Evolutionary conservation across 2,888 invertebrate genomes (phyloP), one percentile per base, ranked within the genome.

Genomic region (Caradrina clavipalpis): DNA sequence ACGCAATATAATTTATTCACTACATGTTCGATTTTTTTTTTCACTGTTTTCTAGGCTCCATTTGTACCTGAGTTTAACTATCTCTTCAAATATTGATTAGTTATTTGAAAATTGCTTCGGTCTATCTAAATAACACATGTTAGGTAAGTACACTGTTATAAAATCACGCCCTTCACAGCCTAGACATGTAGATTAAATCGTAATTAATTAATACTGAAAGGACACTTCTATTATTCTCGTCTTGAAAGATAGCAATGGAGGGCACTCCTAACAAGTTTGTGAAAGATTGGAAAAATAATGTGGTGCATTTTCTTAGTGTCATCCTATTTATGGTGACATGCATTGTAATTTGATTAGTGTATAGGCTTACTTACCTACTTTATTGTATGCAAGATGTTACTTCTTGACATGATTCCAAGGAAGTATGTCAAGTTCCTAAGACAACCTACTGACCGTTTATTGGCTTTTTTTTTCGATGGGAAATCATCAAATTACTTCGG

Each of bases 281-380:
- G 62, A 47, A 47, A 66, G 62, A 72, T 66, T 60, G 58, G 54
- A 61, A 71, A 57, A 66, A 53, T 53, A 67, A 49, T 81, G 66
- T 47, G 22, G 22, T 61, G 39, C 61, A 63, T 66, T 77, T 65
- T 63, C 61, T 58, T 61, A 35, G 60, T 61, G 56, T 39, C 62
- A 39, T 55, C n/a, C 49, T 64, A 69, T 78, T 72, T 70, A 78
- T 66, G 51, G 58, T 56, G 56, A 61, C 22, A 22, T 63, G 47
- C 42, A 61, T 17, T 45, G 45, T 82, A 82, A 82, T 63, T 82
- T 51, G 75, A 82, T 82, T 84, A 82, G 78, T 60, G 54, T 45
- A 45, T 45, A 15, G 45, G 45, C 45, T 45, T 45, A 45, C 17
- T 45, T 17, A 45, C 45, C 4, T 45, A 42, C 42, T 45, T 45